These are phyloP conservation scores for Brachionus paranguensis DNA, from an alignment of 1,140 invertebrate genomes.

Conservation along the genomic window DNA sequence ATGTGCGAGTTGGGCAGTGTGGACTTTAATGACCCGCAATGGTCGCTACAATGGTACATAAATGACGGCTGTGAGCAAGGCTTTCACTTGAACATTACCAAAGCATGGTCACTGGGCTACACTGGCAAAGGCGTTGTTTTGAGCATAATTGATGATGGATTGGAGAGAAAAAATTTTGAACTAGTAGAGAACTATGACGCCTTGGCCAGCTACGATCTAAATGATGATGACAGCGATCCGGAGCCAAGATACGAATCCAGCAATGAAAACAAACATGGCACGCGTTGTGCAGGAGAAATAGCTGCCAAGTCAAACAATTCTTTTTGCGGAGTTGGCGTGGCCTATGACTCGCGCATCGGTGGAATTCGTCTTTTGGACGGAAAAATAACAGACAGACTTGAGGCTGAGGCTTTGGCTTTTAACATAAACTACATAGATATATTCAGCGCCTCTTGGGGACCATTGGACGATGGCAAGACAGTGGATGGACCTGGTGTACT, in stretches of 20 bases:
- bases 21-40: conserved; percentile 8
- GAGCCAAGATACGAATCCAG: conserved; percentile 67
- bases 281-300: conserved; percentile 68
- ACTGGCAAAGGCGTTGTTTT: conserved; percentile 44
- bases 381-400: conserved; percentile 86
- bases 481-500: conserved; percentile 51
- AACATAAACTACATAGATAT: conserved; percentile 90
- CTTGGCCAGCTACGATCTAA: conserved; percentile 88
- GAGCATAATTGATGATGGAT: conserved; percentile 46
- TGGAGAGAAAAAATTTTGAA: conserved; percentile 45
- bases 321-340: conserved; percentile 85
- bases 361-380: conserved; percentile 94
- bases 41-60: conserved; percentile 31
- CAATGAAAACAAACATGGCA: conserved; percentile 40
- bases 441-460: conserved; percentile 89
- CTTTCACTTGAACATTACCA: conserved; percentile 44
- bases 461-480: conserved; percentile 74
- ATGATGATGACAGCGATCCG: conserved; percentile 84
- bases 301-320: conserved; percentile 83
- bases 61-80: conserved; percentile 10
- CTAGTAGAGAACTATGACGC: conserved; percentile 62
- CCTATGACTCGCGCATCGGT: conserved; percentile 55
- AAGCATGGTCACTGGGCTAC: conserved; percentile 44
- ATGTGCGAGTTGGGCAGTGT: not conserved
- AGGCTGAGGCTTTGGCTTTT: conserved; percentile 79